Base-by-base conservation (phyloP, 2,888 invertebrate species). In the Ectemnius lituratus region DNA sequence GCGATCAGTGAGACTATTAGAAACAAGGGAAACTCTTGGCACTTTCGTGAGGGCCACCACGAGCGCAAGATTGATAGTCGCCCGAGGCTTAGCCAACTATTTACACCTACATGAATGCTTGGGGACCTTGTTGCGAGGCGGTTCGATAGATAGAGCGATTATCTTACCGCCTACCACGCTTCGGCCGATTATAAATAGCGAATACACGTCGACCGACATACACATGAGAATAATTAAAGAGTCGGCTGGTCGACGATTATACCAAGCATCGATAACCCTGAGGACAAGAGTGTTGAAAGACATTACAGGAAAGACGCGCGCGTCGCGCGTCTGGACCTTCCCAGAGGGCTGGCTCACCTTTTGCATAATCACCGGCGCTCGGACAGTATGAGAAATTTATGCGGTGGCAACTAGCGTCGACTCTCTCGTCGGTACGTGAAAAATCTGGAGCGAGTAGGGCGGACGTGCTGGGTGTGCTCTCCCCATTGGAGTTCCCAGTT, bases 121-220 rank as follows among this genome's bases (percentile, higher is more conserved):
- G 37, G 52, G 46, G 72, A 77, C 72, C 77, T 82, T 71, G 78
- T 56, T 47, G 16, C 16, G 52, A 16, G 14, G 5, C 57, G 72
- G 52, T 62, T 28, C 16, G 58, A 52, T 59, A 20, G 70, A 68
- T 69, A 49, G 62, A 72, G 28, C 70, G 66, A 78, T 72, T 74
- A 74, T 75, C 67, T 49, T 70, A 2, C 8, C 37, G 75, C 75
- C 75, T 65, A 81, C 75, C 57, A 69, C 23, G 71, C 65, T 71
- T 61, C 16, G 6, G 49, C 37, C 14, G 49, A 47, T 80, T 80
- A 69, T 75, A 74, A 82, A 78, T 76, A 78, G 69, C 27, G 20
- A 46, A 64, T 57, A 58, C 58, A 64, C 64, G 71, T 0, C 37
- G 37, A 64, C 70, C 67, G 75, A 60, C 62, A 62, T 69, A 62